Evolutionary conservation across 2,888 invertebrate genomes (phyloP), one percentile per base, ranked within the genome.

Genomic region (Mimachlamys varia): DNA sequence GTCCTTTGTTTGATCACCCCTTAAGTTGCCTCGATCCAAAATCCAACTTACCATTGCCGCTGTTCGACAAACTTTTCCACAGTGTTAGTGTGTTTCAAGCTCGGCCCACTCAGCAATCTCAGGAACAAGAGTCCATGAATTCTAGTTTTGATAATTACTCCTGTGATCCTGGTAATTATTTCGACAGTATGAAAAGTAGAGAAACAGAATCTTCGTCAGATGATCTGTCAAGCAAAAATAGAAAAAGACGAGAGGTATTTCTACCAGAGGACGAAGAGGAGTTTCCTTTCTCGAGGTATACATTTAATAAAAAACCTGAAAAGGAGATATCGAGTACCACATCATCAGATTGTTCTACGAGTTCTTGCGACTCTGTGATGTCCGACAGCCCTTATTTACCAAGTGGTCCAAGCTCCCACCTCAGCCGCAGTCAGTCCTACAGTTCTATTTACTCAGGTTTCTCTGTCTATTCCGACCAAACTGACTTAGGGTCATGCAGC

Each of bases 261-360:
- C 89, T 94, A 27, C 95, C 95, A 13, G 95, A 95, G 87, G 95
- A 95, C 27, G 95, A 95, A 27, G 93, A 94, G 58, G 94, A 94
- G 62, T 92, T 92, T 89, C 94, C 95, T 50, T 95, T 94, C 92
- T 91, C 94, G 53, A 94, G 94, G 88, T 92, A 94, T 89, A 93
- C 93, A 44, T 94, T 94, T 89, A 94, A 93, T 88, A 94, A 94
- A 91, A 94, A 93, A 87, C 89, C 91, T 87, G 90, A 91, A n/a
- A 89, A 89, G 44, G 58, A 87, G 44, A 33, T 49, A 17, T 55
- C 50, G 76, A 87, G 88, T 76, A 89, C 91, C 19, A 44, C 44
- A 44, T 87, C 89, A 22, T 90, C 91, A 58, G 91, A 90, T 37
- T 49, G 88, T 17, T 91, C 91, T 19, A 58, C 44, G 38, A 89